Conservation (phyloP, 2,888 invertebrate species). For the Sinelater perroti region DNA sequence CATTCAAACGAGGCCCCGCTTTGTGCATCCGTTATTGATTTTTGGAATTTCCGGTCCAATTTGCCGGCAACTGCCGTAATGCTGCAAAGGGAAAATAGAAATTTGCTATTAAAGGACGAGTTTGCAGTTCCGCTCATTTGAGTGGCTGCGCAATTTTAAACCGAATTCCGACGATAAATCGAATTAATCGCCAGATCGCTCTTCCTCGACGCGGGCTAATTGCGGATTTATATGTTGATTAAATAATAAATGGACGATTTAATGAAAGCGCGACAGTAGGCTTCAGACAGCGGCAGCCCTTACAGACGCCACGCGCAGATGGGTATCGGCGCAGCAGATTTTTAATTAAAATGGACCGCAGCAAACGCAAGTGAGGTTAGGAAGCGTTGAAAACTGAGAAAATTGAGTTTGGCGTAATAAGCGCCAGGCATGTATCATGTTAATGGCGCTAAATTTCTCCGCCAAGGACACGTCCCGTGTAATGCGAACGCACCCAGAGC, state of each 20-base stretch:
- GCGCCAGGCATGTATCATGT: not conserved
- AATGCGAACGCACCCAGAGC: not conserved
- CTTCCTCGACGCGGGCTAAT: too few species aligned
- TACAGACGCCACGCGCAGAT: too few species aligned
- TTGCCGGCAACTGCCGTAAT: not conserved
- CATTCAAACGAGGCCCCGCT: not conserved
- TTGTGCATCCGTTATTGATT: not conserved
- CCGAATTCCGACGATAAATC: slow-evolving; percentile 13
- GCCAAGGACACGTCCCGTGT: not conserved
- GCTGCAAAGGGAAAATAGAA: slow-evolving; percentile 1
- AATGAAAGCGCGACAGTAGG: too few species aligned
- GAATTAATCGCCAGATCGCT: too few species aligned
- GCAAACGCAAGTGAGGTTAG: not conserved
- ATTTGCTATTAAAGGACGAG: not conserved
- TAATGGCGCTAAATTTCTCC: not conserved
- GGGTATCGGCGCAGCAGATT: too few species aligned
- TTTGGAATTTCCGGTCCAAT: slow-evolving; percentile 8
- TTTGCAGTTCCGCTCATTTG: slow-evolving; percentile 1
- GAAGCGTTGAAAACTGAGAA: not conserved
- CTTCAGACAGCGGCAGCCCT: too few species aligned
- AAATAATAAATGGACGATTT: too few species aligned
- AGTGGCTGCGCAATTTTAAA: slow-evolving; percentile 7
- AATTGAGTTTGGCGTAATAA: slow-evolving; percentile 2
- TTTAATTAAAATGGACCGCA: slow-evolving; percentile 10
- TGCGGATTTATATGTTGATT: too few species aligned